Base-by-base conservation (phyloP, 2,888 invertebrate genomes). In the Mayetiola destructor region DNA sequence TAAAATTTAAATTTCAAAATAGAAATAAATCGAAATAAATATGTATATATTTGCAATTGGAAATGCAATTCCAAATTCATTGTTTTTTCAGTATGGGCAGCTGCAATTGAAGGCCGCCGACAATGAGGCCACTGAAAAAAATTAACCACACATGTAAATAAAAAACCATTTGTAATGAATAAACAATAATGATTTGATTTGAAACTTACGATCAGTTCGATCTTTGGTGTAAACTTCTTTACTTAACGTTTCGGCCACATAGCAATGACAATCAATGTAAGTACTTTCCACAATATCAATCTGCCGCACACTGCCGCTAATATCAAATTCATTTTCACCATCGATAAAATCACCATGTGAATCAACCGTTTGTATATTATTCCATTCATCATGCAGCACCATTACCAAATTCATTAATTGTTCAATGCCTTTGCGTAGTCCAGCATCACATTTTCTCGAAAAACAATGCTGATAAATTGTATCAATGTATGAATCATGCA, bases 261-360 rank as follows among this genome's bases (percentile, higher is more conserved):
- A 67, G 40, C 67, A 67, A 61, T 73, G 72, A 53, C 69, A 69
- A 16, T 67, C 66, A 52, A 71, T 67, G 57, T 73, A 73, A 2
- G 70, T 69, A 12, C 60, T 18, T 59, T 71, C 71, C 42, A 72
- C 68, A n/a, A 65, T 66, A 54, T 63, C 66, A 12, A 72, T 66
- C 59, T 70, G 67, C 12, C 66, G 65, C 2, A 27, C 27, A 16
- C 23, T 16, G 1, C 5, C 36, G 12, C 55, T 55, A 3, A 37
- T 16, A 18, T 55, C 39, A 39, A 39, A 32, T 39, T n/a, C 23
- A 27, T 37, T 39, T 39, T 37, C 55, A 6, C 58, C 58, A n/a
- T 56, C 56, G 36, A 59, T 59, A 21, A 60, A 60, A 16, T 55
- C 55, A 1, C 58, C 59, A n/a, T 63, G 63, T 16, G 62, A 63